Percentiles rank a stretch among this genome's conserved stretches.
phyloP scores from a whole-genome alignment of 2,113 vertebrate species.

The Rhizomys pruinosus region DNA sequence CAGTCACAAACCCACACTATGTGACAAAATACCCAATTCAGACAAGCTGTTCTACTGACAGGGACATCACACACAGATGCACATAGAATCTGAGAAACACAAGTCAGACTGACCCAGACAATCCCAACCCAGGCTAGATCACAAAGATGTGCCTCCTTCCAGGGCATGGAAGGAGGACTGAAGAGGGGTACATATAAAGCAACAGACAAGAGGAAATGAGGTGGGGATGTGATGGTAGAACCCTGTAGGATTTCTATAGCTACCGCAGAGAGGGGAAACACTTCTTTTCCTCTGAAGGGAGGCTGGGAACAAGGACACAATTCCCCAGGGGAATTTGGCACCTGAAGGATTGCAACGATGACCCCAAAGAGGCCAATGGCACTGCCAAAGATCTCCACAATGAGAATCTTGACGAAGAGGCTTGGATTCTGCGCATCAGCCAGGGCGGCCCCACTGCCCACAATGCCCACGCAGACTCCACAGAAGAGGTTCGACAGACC shows the following conservation, averaged over 20 bases:
- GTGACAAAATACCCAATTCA: background rate
- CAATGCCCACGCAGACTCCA: slow-evolving; percentile 97
- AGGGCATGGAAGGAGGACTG: background rate
- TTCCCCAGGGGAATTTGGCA: slow-evolving; percentile 73
- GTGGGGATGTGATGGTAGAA: background rate
- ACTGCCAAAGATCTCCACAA: slow-evolving; percentile 99
- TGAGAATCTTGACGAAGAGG: slow-evolving; percentile 99
- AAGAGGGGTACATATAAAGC: background rate
- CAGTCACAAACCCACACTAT: background rate
- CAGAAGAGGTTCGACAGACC: slow-evolving; percentile 99
- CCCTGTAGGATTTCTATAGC: background rate
- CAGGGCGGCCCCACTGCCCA: slow-evolving; percentile 97
- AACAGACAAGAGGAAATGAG: background rate
- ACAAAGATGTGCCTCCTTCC: too few species aligned
- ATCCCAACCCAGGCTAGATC: slow-evolving; percentile 1
- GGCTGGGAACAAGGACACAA: background rate
- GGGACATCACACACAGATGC: background rate
- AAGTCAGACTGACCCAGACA: background rate
- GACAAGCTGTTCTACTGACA: background rate
- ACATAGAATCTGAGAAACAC: background rate
- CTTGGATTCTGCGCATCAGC: slow-evolving; percentile 98
- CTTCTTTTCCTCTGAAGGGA: background rate
- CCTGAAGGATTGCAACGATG: slow-evolving; percentile 99
- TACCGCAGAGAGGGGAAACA: background rate
- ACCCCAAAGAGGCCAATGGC: slow-evolving; percentile 98